Evolutionary conservation across 64 coral and sea anemone genomes (phyloP).

Genomic region (Trachythela sp.): DNA sequence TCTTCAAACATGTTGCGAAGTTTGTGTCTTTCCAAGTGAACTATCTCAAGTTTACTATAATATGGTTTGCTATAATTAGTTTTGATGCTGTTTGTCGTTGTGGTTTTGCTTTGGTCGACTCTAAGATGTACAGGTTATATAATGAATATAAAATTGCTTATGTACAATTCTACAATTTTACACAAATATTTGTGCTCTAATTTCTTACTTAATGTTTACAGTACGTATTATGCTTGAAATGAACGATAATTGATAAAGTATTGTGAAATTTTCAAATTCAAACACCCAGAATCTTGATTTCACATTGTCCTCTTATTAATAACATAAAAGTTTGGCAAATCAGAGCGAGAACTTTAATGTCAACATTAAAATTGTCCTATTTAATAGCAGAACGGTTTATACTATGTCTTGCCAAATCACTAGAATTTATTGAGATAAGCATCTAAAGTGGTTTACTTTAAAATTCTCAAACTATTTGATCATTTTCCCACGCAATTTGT

Average conservation of each 20-base stretch:
- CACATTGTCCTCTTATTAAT: background rate
- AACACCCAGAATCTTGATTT: background rate
- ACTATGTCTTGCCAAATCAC: background rate
- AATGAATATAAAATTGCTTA: no score
- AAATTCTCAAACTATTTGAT: background rate
- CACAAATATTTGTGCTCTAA: no score
- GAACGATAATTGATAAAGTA: background rate
- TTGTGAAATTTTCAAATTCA: background rate
- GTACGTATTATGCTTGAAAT: background rate
- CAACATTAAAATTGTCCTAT: background rate
- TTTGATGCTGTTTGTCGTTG: background rate
- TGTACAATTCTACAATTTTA: no score
- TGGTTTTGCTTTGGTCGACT: no score
- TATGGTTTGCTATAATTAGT: background rate
- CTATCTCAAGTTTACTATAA: background rate
- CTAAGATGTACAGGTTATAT: no score
- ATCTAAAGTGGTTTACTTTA: background rate
- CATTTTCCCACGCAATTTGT: background rate
- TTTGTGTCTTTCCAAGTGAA: background rate
- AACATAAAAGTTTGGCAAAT: background rate
- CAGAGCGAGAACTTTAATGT: background rate
- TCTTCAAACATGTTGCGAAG: background rate
- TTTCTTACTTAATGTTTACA: no score
- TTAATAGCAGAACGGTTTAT: background rate
- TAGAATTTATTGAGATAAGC: background rate